phyloP scores from a whole-genome alignment of 2,888 invertebrate genomes.

The Ornithoptera priamus region DNA sequence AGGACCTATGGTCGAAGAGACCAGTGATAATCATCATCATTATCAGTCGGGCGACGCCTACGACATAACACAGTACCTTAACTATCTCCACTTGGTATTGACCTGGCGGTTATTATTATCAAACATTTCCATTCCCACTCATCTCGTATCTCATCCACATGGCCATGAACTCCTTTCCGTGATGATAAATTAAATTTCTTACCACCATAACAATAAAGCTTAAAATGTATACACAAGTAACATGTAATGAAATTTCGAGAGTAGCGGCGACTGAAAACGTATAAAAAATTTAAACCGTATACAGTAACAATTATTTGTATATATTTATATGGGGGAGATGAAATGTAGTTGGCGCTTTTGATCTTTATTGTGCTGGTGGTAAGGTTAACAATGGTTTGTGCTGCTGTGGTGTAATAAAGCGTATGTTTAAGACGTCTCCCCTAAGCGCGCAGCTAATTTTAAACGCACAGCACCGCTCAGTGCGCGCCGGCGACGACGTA shows the following conservation, averaged over 20 bases:
- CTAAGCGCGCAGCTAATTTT: constrained; percentile 25
- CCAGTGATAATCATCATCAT: too few species aligned
- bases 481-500: background rate
- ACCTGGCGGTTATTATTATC: background rate
- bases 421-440: constrained; percentile 26
- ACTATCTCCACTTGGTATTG: too few species aligned
- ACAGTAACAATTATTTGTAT: constrained; percentile 16
- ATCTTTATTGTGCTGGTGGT: background rate
- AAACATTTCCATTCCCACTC: constrained; percentile 7
- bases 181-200: background rate
- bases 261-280: constrained; percentile 14
- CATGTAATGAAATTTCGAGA: constrained; percentile 2
- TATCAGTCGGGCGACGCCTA: too few species aligned
- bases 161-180: constrained; percentile 12
- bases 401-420: background rate
- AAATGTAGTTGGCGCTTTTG: background rate
- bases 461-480: background rate
- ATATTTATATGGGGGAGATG: background rate
- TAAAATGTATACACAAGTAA: constrained; percentile 4
- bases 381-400: constrained; percentile 3
- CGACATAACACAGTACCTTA: too few species aligned
- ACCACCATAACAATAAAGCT: constrained; percentile 3
- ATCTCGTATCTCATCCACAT: constrained; percentile 17
- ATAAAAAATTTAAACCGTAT: constrained; percentile 12
- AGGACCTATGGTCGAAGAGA: too few species aligned